Evolutionary conservation across 2,888 invertebrate species (phyloP).

Genomic region (Plebejus argus): DNA sequence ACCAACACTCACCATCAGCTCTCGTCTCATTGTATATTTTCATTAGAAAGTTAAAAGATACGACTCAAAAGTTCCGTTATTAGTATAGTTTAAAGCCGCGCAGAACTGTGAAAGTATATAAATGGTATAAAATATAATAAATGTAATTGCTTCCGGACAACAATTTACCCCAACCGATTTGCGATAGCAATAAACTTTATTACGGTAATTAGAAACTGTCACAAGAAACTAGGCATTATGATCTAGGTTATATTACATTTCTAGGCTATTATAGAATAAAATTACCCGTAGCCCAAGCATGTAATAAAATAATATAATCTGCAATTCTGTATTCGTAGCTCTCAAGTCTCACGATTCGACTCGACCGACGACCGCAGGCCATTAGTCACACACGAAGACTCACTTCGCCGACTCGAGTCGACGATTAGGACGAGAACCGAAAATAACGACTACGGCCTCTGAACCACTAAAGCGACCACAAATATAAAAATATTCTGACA

Average conservation of each 20-base stretch:
- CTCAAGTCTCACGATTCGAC: conserved; percentile 63
- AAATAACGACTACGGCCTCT: conserved; percentile 34
- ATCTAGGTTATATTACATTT: conserved; percentile 32
- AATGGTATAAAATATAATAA: conserved; percentile 33
- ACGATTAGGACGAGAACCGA: conserved; percentile 34
- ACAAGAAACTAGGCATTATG: conserved; percentile 31
- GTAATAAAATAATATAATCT: conserved; percentile 47
- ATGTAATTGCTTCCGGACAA: conserved; percentile 33
- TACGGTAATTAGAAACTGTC: conserved; percentile 25
- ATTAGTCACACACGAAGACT: conserved; percentile 58
- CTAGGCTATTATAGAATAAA: conserved; percentile 35
- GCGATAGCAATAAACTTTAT: conserved; percentile 31
- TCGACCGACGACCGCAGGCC: conserved; percentile 51
- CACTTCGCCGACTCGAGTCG: conserved; percentile 40
- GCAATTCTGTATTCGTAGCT: conserved; percentile 52
- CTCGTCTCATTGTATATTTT: conserved; percentile 45
- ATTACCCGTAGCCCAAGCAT: conserved; percentile 37
- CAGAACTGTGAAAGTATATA: conserved; percentile 36
- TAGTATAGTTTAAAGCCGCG: conserved; percentile 38
- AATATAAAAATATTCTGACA: neutral
- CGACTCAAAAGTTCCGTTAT: conserved; percentile 42
- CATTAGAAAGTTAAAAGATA: conserved; percentile 45
- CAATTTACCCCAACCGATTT: conserved; percentile 14
- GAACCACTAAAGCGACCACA: neutral
- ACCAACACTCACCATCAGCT: conserved; percentile 44